Evolutionary conservation across 2,888 invertebrate genomes (phyloP), one percentile per base, ranked within the genome.

Genomic region (Alloscopus bannaensis): DNA sequence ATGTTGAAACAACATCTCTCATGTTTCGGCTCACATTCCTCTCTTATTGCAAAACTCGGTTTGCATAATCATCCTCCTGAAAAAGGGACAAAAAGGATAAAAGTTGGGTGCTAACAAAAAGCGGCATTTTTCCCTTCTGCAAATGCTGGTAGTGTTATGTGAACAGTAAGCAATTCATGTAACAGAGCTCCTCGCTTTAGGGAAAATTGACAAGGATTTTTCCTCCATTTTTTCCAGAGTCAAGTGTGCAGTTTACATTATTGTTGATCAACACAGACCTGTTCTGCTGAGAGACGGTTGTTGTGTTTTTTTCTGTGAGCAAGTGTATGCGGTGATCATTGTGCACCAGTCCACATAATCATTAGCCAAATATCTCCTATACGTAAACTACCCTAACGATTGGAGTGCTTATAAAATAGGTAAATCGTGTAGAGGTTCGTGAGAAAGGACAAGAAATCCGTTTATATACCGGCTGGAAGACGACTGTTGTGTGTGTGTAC

Each of bases 121-220:
- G 50, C 18, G 2, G 42, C 18, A 8, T 50, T 50, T 20, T 11
- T 22, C 36, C 52, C 24, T 22, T 52, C 24, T 24, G 52, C 52
- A 47, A 16, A 11, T 45, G 45, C 45, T n/a, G 45, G 18, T 11
- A 36, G 45, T 3, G 52, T 18, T n/a, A n/a, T 47, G 18, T n/a
- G 36, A 36, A 36, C 13, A 6, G 8, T 36, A 50, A 11, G 1
- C 50, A 50, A 20, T 50, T 50, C n/a, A 47, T 47, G 4, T 26
- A 18, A 28, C 8, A 29, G 8, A 29, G n/a, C 8, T 11, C 36
- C 42, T 65, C 36, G 24, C 47, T 65, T 18, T 45, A 62, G 64
- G 65, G 29, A 65, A 65, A 65, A 57, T 73, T 29, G 42, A 55
- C 73, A 73, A 73, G 73, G 73, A 73, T 73, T 73, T 72, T 55